Evolutionary conservation across 2,888 invertebrate genomes (phyloP).

Genomic region (Nemurella pictetii): DNA sequence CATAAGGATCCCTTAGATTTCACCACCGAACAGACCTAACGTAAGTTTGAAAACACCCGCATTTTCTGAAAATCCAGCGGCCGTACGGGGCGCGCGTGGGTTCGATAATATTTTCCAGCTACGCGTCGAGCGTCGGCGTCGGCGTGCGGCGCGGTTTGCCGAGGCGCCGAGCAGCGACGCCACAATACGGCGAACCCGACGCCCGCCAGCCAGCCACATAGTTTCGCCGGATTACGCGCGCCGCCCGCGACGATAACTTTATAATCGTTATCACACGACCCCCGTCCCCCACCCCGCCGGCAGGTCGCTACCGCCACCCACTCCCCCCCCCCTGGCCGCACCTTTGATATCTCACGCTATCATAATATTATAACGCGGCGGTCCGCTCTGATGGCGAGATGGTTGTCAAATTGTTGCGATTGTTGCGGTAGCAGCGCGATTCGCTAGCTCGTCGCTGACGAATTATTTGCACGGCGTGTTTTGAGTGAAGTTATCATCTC

Average conservation of each 20-base stretch:
- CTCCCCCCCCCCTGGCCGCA: not conserved
- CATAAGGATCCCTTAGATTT: too few relatives aligned
- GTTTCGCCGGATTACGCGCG: not conserved
- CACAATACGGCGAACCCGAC: constrained; percentile 32
- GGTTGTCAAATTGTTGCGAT: too few relatives aligned
- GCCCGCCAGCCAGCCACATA: not conserved
- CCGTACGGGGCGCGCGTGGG: not conserved
- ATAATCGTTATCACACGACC: not conserved
- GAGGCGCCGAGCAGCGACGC: constrained; percentile 35
- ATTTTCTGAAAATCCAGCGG: constrained; percentile 8
- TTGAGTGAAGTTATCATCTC: too few relatives aligned
- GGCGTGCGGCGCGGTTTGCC: constrained; percentile 32
- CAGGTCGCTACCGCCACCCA: too few relatives aligned
- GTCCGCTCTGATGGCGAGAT: too few relatives aligned
- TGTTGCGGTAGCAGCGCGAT: too few relatives aligned
- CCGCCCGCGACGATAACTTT: not conserved
- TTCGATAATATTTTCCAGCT: constrained; percentile 27
- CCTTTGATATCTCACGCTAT: too few relatives aligned
- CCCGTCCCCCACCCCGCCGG: not conserved
- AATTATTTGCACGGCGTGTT: too few relatives aligned
- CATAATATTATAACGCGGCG: not conserved
- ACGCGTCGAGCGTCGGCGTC: not conserved
- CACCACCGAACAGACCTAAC: too few relatives aligned
- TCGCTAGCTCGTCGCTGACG: too few relatives aligned
- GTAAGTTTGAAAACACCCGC: constrained; percentile 19